Evolutionary conservation across 2,888 invertebrate genomes (phyloP).

Genomic region (Lysandra bellargus): DNA sequence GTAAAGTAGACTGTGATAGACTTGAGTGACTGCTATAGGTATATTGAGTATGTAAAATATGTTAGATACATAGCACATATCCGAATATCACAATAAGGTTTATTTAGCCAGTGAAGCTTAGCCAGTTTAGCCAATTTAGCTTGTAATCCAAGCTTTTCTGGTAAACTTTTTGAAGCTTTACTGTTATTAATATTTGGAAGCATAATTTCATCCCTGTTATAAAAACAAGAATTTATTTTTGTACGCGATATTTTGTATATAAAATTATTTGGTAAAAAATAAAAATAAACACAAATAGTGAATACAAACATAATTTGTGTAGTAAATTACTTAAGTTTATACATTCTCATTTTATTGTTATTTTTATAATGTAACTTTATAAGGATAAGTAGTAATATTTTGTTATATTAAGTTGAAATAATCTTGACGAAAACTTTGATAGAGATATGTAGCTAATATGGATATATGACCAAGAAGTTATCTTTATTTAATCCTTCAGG

Average conservation of each 20-base stretch:
- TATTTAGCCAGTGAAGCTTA: background rate
- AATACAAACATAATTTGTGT: background rate
- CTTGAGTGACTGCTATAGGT: conserved; percentile 26
- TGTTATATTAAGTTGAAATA: background rate
- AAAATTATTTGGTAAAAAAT: background rate
- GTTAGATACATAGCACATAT: background rate
- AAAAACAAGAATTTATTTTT: background rate
- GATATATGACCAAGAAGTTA: background rate
- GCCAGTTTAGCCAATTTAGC: background rate
- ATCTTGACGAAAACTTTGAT: background rate
- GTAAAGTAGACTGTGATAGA: conserved; percentile 19
- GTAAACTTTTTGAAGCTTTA: background rate
- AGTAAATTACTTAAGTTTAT: background rate
- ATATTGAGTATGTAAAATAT: conserved; percentile 12
- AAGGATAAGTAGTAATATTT: background rate
- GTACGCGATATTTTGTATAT: background rate
- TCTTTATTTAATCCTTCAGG: too few relatives aligned
- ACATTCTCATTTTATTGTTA: conserved; percentile 6
- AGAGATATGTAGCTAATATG: background rate
- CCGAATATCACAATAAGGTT: conserved; percentile 18
- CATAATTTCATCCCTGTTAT: background rate
- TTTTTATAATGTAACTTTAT: background rate
- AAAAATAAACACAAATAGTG: background rate
- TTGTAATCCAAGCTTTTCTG: background rate
- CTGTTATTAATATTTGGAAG: background rate